Percentiles rank a stretch among this genome's conserved stretches.
phyloP scores from a whole-genome alignment of 2,113 vertebrate species.

The Propithecus coquereli region DNA sequence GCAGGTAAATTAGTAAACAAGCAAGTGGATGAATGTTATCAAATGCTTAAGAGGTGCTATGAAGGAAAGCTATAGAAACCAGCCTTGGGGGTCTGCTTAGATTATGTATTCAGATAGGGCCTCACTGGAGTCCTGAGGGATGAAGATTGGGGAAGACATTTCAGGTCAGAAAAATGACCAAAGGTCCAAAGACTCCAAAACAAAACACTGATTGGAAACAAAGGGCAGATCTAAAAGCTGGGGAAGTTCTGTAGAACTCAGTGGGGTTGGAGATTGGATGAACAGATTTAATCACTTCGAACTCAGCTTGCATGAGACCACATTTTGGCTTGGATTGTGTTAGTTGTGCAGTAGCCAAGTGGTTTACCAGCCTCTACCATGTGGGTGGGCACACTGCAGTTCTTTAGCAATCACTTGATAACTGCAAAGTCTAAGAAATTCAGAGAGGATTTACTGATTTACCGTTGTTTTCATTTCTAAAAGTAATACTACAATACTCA shows the following conservation, averaged over 20 bases:
- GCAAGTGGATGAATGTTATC: background rate
- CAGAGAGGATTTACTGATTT: background rate
- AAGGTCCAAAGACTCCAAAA: fast-evolving
- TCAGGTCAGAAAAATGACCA: background rate
- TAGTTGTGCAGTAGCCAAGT: no score
- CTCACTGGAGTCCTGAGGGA: background rate
- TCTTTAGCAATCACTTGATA: background rate
- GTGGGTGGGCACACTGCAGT: fast-evolving
- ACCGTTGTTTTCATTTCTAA: background rate
- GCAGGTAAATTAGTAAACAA: background rate
- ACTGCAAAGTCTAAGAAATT: background rate
- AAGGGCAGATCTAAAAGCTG: background rate
- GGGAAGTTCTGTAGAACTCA: background rate
- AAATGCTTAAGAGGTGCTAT: background rate
- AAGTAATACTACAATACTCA: background rate
- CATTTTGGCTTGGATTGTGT: background rate
- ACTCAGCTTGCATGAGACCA: background rate
- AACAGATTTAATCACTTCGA: background rate
- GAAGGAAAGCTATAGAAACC: background rate
- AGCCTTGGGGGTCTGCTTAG: background rate
- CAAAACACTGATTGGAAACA: background rate
- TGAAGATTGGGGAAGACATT: background rate
- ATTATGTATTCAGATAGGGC: background rate
- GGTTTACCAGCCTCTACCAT: fast-evolving
- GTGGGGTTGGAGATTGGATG: background rate